Conservation (phyloP, 2,888 invertebrate genomes). For the Leptothorax acervorum region DNA sequence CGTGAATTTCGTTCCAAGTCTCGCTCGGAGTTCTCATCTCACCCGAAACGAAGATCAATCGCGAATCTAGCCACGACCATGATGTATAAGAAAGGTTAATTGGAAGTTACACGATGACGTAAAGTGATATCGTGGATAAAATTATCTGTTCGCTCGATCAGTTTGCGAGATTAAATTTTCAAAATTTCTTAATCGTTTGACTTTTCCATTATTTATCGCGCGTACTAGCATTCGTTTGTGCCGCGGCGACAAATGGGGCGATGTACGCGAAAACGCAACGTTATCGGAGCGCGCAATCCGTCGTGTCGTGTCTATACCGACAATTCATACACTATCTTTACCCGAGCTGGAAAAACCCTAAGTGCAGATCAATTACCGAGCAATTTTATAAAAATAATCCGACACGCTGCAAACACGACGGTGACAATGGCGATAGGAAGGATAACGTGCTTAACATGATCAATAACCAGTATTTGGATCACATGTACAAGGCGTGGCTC, state of each 20-base stretch:
- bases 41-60: not conserved
- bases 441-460: constrained; percentile 73
- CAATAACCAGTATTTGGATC: constrained; percentile 79
- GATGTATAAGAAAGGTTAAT: constrained; percentile 34
- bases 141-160: not conserved
- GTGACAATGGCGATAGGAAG: not conserved
- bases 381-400: not conserved
- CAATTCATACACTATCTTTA: not conserved
- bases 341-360: not conserved
- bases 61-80: not conserved
- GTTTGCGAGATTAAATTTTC: constrained; percentile 10
- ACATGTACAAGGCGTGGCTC: constrained; percentile 79
- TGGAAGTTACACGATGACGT: constrained; percentile 38
- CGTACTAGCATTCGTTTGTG: not conserved
- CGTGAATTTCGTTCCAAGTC: constrained; percentile 30
- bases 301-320: not conserved
- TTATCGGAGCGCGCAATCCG: not conserved
- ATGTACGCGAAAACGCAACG: constrained; percentile 66
- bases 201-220: not conserved
- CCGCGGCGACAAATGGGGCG: constrained; percentile 35
- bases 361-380: not conserved
- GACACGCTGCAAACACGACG: constrained; percentile 44
- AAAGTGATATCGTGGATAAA: not conserved
- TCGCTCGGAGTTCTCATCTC: not conserved
- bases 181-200: not conserved